phyloP scores from a whole-genome alignment of 2,113 vertebrate species.

The Forbesichthys agassizii region DNA sequence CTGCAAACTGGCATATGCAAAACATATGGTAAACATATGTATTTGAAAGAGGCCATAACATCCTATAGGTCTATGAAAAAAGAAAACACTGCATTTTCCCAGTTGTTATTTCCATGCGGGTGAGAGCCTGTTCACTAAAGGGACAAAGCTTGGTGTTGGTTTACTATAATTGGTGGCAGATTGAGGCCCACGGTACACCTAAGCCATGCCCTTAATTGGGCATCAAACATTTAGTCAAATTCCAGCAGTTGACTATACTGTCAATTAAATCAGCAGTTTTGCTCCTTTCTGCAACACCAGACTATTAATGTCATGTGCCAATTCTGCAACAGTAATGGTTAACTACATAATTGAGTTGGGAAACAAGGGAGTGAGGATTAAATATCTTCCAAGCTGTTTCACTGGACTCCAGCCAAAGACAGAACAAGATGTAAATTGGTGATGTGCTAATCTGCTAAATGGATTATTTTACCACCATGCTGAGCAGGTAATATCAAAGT shows the following conservation, averaged over 20 bases:
- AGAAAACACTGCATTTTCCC: no score
- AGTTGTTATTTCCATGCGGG: no score
- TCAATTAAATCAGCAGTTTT: neutral
- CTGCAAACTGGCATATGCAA: no score
- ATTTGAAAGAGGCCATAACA: no score
- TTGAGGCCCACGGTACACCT: slow-evolving; percentile 14
- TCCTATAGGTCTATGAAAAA: no score
- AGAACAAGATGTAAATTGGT: slow-evolving; percentile 33
- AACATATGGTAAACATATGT: no score
- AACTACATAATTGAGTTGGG: neutral
- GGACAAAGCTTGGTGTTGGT: neutral
- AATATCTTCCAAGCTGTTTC: slow-evolving; percentile 16
- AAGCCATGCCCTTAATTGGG: no score
- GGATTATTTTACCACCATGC: slow-evolving; percentile 26
- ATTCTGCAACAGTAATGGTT: neutral
- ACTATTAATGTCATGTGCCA: neutral
- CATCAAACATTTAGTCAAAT: no score
- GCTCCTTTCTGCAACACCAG: neutral
- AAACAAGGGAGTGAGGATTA: neutral
- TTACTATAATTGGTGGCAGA: neutral
- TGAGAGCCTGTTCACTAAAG: slow-evolving; percentile 1
- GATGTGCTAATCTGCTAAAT: slow-evolving; percentile 30
- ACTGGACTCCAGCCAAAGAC: slow-evolving; percentile 8
- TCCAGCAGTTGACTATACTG: no score
- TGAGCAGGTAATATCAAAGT: slow-evolving; percentile 20